These are phyloP conservation scores for Cataglyphis altisquamis DNA, from an alignment of 2,888 invertebrate genomes.

Conservation along the genomic window DNA sequence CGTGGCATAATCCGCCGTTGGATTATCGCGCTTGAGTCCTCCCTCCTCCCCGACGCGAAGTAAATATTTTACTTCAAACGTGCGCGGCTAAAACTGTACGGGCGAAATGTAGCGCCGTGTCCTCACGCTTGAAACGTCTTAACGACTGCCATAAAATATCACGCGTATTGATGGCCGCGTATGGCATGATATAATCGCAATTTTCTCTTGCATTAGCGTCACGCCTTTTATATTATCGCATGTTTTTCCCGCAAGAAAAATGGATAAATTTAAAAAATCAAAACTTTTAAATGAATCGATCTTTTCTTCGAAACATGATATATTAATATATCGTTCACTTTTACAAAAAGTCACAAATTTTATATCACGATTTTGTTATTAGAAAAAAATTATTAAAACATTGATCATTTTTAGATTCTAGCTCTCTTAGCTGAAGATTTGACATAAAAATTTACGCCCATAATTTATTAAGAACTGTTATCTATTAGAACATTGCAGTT, in stretches of 20 bases:
- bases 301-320: background rate
- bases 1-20: background rate
- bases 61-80: conserved; percentile 38
- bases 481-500: background rate
- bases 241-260: background rate
- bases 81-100: conserved; percentile 2
- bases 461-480: background rate
- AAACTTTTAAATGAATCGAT: background rate
- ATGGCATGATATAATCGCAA: background rate
- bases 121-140: background rate
- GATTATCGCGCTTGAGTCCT: background rate
- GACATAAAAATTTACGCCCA: background rate
- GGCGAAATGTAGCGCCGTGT: background rate
- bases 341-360: background rate
- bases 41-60: background rate
- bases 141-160: conserved; percentile 15
- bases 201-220: conserved; percentile 1
- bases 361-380: background rate
- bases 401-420: background rate
- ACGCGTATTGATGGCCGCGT: background rate
- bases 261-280: background rate
- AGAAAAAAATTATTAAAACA: background rate
- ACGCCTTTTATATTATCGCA: background rate
- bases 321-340: background rate
- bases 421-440: background rate